Conservation (phyloP, 92 coral and sea anemone genomes). For the Pocillopora meandrina region DNA sequence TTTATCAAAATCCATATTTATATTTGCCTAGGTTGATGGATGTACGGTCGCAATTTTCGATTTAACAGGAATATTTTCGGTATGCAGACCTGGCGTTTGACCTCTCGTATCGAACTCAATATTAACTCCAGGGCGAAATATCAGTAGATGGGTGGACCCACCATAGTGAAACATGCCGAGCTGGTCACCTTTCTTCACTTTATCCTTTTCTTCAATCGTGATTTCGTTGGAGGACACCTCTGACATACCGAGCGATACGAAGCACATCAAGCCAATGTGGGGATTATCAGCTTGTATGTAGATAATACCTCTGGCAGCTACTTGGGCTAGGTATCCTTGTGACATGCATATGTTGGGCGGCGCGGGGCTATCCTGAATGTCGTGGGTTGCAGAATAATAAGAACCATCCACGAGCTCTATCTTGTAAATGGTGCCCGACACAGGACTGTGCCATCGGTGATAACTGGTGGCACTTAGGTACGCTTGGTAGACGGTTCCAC, state of each 20-base stretch:
- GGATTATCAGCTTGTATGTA: conserved; percentile 53
- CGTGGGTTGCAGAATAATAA: conserved; percentile 58
- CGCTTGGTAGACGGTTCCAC: conserved; percentile 76
- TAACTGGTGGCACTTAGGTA: conserved; percentile 67
- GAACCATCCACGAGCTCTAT: conserved; percentile 69
- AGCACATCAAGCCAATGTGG: conserved; percentile 61
- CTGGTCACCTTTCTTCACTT: conserved; percentile 65
- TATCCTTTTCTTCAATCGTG: conserved; percentile 34
- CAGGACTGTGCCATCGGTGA: conserved; percentile 83
- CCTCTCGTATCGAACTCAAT: background rate
- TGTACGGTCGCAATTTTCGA: conserved; percentile 48
- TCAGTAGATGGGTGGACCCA: conserved; percentile 65
- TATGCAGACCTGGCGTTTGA: conserved; percentile 28
- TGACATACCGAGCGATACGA: conserved; percentile 58
- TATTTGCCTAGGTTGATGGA: conserved; percentile 22
- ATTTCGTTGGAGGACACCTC: conserved; percentile 61
- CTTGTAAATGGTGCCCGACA: conserved; percentile 48
- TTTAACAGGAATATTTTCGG: conserved; percentile 42
- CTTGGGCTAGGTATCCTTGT: conserved; percentile 64
- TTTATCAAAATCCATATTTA: background rate
- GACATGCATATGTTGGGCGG: conserved; percentile 43
- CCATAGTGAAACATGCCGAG: conserved; percentile 72
- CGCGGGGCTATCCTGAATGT: conserved; percentile 55
- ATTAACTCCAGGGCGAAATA: conserved; percentile 32
- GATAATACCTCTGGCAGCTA: conserved; percentile 63